Evolutionary conservation across 2,888 invertebrate genomes (phyloP), one percentile per base, ranked within the genome.

Genomic region (Nephrocerus scutellatus): DNA sequence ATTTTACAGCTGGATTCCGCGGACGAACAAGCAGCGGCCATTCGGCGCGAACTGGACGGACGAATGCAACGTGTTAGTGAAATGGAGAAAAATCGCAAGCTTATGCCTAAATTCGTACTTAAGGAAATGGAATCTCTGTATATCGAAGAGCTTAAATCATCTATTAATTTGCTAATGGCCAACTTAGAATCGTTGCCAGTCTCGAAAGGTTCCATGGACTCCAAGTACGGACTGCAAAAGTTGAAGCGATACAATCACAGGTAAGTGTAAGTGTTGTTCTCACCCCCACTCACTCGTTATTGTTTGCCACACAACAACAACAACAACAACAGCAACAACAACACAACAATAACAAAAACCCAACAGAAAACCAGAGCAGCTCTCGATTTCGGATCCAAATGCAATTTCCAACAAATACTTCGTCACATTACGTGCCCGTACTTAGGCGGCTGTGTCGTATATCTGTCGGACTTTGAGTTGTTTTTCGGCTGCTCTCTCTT

Each of bases 51-150:
- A 72, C 75, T 99, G 52, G 97, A 98, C 70, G 95, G 97, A 49
- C 80, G 97, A 68, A 85, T 97, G 78, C 95, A 96, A 67, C 85
- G 86, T 69, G 90, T 95, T 45, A 84, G 90, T 52, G 93, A 96
- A 73, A 93, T 98, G 89, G 92, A 95, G 70, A 88, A 85, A 79
- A 93, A 95, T 70, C 84, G 92, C 56, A 92, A 93, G 72, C 72
- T 96, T 61, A 92, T 95, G 91, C 98, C 98, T 54, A 95, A 92
- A 75, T 98, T 98, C 75, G 95, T 98, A 49, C 79, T 99, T 56
- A 99, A 99, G 78, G 98, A 99, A 74, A 98, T 98, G 98, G 98
- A 98, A 73, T 91, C 92, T 36, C 79, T 99, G 62, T 98, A 95
- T 75, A 86, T 97, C 61, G 98, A 99, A 75, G 98, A 98, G 72